A percentile compares a stretch with the other conserved stretches of the same genome.
Evolutionary conservation across 2,797 vertebrate species (phyloP).

Genomic region (Sphenodon punctatus): DNA sequence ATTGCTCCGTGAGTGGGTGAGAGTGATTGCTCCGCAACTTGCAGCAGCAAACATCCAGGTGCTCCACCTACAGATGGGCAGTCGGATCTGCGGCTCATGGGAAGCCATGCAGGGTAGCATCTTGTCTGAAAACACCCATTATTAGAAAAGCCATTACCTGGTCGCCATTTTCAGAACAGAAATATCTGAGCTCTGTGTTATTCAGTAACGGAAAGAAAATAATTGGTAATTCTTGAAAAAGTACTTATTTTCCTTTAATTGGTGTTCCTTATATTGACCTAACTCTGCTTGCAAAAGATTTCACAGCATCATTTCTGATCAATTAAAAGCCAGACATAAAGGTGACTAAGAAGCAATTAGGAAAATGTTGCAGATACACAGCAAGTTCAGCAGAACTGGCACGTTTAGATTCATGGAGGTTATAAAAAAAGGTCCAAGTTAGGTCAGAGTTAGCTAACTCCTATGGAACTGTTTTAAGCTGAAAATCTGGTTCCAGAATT

Average conservation of each 20-base stretch:
- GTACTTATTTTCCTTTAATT: no score
- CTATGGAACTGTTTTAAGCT: background rate
- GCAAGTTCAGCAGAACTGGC: background rate
- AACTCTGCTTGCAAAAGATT: background rate
- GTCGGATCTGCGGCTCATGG: no score
- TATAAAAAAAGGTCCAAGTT: background rate
- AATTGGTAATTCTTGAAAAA: no score
- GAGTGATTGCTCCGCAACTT: no score
- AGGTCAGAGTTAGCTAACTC: no score
- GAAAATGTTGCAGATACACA: background rate
- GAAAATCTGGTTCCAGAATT: background rate
- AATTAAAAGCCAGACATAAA: background rate
- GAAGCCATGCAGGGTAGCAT: no score
- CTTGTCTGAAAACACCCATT: no score
- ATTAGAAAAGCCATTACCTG: background rate
- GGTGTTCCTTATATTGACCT: background rate
- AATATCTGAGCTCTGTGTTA: no score
- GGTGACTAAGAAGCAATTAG: background rate
- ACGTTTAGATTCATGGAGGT: background rate
- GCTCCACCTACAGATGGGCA: no score
- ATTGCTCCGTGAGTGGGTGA: no score
- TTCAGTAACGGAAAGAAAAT: no score
- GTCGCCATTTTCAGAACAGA: background rate
- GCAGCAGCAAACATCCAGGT: no score
- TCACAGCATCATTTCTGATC: background rate